A percentile compares a stretch with the other conserved stretches of the same genome.
phyloP scores from a whole-genome alignment of 1,140 invertebrate species.

The Drosophila dunni region DNA sequence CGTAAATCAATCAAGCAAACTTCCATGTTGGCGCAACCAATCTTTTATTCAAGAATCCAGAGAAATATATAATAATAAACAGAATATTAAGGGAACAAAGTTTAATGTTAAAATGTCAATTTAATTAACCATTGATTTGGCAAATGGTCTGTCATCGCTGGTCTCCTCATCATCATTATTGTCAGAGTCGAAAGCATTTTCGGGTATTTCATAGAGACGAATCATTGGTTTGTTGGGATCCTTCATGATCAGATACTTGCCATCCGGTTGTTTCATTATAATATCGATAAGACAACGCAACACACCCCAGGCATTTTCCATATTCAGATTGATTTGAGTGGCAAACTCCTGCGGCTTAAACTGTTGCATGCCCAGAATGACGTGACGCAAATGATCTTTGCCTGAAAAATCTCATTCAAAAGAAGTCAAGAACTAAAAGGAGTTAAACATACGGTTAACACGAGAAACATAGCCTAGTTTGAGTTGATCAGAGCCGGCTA shows the following conservation, averaged over 20 bases:
- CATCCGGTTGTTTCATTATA: constrained; percentile 98
- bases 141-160: constrained; percentile 75
- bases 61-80: neutral
- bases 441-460: constrained; percentile 87
- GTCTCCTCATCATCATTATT: constrained; percentile 93
- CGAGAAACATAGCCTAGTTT: constrained; percentile 99
- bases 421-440: neutral
- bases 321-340: constrained; percentile 98
- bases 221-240: constrained; percentile 99
- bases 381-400: constrained; percentile 96
- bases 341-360: constrained; percentile 99
- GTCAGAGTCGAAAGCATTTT: constrained; percentile 98
- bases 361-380: constrained; percentile 99
- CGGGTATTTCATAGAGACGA: constrained; percentile 97
- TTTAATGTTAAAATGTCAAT: neutral
- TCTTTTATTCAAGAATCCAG: neutral
- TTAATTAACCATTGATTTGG: constrained; percentile 2
- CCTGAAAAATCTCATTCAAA: neutral
- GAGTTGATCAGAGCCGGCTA: constrained; percentile 98
- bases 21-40: neutral
- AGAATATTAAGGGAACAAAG: neutral
- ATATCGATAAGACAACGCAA: constrained; percentile 98
- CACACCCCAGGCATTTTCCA: constrained; percentile 99
- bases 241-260: constrained; percentile 99
- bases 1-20: too few relatives aligned